Evolutionary conservation across 2,113 vertebrate genomes (phyloP), one percentile per base, ranked within the genome.

Genomic region (Probosciger aterrimus): DNA sequence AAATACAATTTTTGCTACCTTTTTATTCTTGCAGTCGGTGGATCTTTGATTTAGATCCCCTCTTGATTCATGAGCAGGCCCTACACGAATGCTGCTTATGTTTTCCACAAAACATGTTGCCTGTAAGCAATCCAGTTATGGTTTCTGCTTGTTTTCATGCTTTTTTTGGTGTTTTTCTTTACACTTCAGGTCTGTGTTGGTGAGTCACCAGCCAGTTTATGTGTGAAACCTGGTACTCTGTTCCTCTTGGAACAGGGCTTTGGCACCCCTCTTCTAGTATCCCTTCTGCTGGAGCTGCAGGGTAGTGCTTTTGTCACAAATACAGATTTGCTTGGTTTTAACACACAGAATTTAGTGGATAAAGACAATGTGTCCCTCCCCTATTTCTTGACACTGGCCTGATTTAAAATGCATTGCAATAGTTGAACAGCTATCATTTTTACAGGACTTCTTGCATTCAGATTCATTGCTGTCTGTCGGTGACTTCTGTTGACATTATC

Each of bases 311-410:
- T 5, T 37, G 18, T 53, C 31, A 74, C 22, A 62, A 28, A 52
- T 62, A 59, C 33, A 35, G 4, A 35, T 59, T 84, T 62, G 18
- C 41, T 63, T 74, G 22, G 25, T 10, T 68, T 53, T 47, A 28
- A 33, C 1, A 1, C 8, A 22, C 3, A 5, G 33, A 74, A 41
- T 28, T 24, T 1, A 4, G 18, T 60, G 23, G 67, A 28, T 74
- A 41, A 28, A 13, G 52, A 18, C 31, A 11, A 11, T 1, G 9
- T 44, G 18, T 20, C 14, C 27, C 10, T 75, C 37, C 65, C 14
- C 46, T 90, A 4, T 69, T 22, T n/a, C 47, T 53, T 46, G n/a
- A 86, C 30, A 14, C 18, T 64, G 18, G 43, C 31, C 19, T 67
- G 14, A 17, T 43, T 44, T n/a, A 39, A 82, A 68, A 64, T 52